Evolutionary conservation across 1,140 invertebrate species (phyloP).

Genomic region (Bicyclus anynana): DNA sequence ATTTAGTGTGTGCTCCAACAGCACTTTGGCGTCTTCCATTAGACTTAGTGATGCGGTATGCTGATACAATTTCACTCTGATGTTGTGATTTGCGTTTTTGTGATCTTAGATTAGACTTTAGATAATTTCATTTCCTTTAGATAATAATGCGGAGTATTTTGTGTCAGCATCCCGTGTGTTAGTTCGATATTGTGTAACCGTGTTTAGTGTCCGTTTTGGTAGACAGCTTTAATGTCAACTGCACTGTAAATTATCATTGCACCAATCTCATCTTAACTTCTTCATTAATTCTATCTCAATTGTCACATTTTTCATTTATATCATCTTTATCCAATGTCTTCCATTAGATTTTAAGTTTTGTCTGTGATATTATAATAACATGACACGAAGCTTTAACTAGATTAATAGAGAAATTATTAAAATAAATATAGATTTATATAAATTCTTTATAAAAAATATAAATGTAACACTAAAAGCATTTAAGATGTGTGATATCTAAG

Average conservation of each 20-base stretch:
- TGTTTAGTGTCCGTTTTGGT: conserved; percentile 70
- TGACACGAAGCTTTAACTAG: conserved; percentile 65
- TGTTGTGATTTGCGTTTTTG: conserved; percentile 19
- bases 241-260: conserved; percentile 70
- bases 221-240: conserved; percentile 72
- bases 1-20: conserved; percentile 52
- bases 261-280: conserved; percentile 43
- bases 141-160: conserved; percentile 4
- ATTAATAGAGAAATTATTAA: conserved; percentile 23
- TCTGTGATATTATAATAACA: conserved; percentile 64
- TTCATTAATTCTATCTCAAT: conserved; percentile 12
- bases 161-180: conserved; percentile 21
- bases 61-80: conserved; percentile 19
- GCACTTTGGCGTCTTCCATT: conserved; percentile 68
- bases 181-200: conserved; percentile 47
- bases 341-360: conserved; percentile 58
- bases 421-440: conserved; percentile 24
- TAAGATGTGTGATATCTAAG: neutral
- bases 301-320: conserved; percentile 25
- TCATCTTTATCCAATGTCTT: conserved; percentile 55
- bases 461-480: neutral
- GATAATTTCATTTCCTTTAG: conserved; percentile 17
- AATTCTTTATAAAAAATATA: neutral
- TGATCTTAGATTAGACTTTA: conserved; percentile 37
- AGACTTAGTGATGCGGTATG: conserved; percentile 55